phyloP scores from a whole-genome alignment of 2,888 invertebrate species.

The Oxyteleia sp. region DNA sequence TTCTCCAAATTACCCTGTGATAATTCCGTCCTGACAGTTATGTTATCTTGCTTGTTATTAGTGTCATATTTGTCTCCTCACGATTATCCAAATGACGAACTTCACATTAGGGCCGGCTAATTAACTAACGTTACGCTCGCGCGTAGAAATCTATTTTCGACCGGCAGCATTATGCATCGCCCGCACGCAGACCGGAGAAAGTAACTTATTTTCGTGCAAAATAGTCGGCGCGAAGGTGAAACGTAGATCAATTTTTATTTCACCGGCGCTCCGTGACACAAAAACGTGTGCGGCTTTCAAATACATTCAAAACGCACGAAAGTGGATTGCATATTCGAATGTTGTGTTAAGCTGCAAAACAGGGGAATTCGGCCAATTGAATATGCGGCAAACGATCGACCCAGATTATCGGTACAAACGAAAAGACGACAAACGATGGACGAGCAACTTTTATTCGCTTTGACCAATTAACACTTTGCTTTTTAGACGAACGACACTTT shows the following conservation, averaged over 20 bases:
- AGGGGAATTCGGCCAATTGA: constrained; percentile 51
- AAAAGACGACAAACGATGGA: constrained; percentile 19
- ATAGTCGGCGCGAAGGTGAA: constrained; percentile 44
- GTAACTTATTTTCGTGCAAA: constrained; percentile 59
- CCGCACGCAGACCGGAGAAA: constrained; percentile 57
- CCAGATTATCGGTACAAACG: constrained; percentile 32
- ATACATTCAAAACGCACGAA: constrained; percentile 65
- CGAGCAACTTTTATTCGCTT: constrained; percentile 6
- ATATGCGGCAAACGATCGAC: constrained; percentile 47
- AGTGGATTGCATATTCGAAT: constrained; percentile 51
- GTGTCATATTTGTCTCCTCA: too few relatives aligned
- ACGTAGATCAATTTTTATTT: constrained; percentile 69
- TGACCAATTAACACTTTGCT: constrained; percentile 2
- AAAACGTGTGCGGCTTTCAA: constrained; percentile 69
- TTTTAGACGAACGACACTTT: background rate
- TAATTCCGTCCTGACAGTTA: background rate
- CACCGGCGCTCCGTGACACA: constrained; percentile 46
- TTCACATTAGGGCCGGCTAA: background rate
- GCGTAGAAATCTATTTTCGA: constrained; percentile 23
- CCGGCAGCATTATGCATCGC: constrained; percentile 23
- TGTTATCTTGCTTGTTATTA: background rate
- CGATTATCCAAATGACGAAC: background rate
- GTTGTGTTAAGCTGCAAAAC: constrained; percentile 32
- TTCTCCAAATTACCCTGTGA: too few relatives aligned
- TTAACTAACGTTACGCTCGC: background rate